Conservation (phyloP, 2,888 invertebrate species). For the Dendrolimus pini region DNA sequence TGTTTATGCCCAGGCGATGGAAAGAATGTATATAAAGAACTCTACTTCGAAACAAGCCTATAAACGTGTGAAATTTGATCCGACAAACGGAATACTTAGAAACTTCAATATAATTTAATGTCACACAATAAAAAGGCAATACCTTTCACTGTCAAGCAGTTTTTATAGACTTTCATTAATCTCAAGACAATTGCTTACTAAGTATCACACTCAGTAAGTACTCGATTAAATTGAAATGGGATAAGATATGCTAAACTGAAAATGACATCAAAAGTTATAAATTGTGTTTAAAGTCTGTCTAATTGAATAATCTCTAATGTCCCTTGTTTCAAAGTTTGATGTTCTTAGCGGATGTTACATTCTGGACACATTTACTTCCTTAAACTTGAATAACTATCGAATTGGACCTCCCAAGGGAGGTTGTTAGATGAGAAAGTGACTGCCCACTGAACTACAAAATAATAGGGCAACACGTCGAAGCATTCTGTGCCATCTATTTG, state of each 20-base stretch:
- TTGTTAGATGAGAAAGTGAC: slow-evolving; percentile 12
- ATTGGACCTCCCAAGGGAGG: slow-evolving; percentile 5
- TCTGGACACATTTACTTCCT: background rate
- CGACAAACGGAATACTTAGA: too few species aligned
- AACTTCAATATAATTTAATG: too few species aligned
- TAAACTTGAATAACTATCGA: slow-evolving; percentile 7
- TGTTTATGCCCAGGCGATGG: too few species aligned
- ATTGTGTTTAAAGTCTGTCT: background rate
- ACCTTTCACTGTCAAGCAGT: too few species aligned
- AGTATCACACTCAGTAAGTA: too few species aligned
- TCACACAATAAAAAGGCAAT: too few species aligned
- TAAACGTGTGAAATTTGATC: too few species aligned
- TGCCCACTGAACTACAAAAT: slow-evolving; percentile 12
- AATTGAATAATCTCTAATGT: background rate
- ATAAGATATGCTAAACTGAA: background rate
- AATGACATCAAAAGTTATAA: background rate
- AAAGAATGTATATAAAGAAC: too few species aligned
- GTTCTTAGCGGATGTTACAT: background rate
- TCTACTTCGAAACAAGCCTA: too few species aligned
- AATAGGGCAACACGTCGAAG: slow-evolving; percentile 9
- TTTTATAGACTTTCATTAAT: too few species aligned
- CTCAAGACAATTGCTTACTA: too few species aligned
- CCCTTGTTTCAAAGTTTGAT: slow-evolving; percentile 10
- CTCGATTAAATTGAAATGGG: background rate
- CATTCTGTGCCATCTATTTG: background rate